Base-by-base conservation (phyloP, 1,140 invertebrate genomes). In the Caerostris extrusa region DNA sequence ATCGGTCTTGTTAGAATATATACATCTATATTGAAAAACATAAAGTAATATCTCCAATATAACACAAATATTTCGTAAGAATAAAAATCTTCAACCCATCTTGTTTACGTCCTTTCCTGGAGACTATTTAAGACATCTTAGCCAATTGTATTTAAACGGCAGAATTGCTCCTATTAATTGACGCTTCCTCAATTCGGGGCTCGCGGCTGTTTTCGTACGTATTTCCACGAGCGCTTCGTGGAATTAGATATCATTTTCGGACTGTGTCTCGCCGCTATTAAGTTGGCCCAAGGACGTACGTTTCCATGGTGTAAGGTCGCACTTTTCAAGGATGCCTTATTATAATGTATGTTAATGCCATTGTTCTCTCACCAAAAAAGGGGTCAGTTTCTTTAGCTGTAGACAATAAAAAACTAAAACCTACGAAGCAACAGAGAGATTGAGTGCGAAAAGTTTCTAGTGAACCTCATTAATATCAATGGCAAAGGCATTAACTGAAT, bases 241-340 rank as follows among this genome's bases (percentile, higher is more conserved):
- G 50, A 50, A 77, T 50, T 50, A 34, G 2, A 34, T 34, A 53
- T 77, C 34, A 77, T 53, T 77, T 71, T 53, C 53, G 14, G 14
- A 4, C 71, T 77, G 34, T 17, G 71, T 77, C 71, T 77, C 10
- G 34, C 7, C 71, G 34, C 12, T 8, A 34, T 53, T 50, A 53
- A 50, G 34, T 34, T 50, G 8, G 34, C 34, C 34, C 71, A 77
- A 77, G 71, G 71, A 5, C 71, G 71, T 50, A 2, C 34, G 71
- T 77, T 77, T 77, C 71, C 71, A 77, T 77, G 71, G 71, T 53
- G 34, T 50, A 53, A 77, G 71, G 71, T 77, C 34, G 34, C 34
- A 34, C 34, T 12, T 77, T 77, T 77, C 71, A 77, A 77, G 71
- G 71, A 77, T 77, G 71, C 19, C 34, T 7, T 77, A 77, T 77